phyloP scores from a whole-genome alignment of 2,113 vertebrate species.

The Anhinga rufa region DNA sequence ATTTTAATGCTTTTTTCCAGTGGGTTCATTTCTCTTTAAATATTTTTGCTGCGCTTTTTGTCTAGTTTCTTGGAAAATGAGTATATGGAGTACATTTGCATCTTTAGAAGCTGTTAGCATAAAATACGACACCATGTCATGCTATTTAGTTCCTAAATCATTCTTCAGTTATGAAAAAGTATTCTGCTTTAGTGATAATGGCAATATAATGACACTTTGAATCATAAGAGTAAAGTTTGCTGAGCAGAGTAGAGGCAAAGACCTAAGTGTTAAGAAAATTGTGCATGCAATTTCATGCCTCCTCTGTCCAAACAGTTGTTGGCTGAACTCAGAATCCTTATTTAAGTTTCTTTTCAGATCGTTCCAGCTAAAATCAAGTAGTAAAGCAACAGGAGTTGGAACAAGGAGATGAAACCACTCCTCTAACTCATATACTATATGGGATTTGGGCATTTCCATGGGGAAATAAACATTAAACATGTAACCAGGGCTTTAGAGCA shows the following conservation, averaged over 20 bases:
- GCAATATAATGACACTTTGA: conserved; percentile 8
- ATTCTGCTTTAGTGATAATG: conserved; percentile 26
- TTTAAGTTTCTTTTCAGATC: background rate
- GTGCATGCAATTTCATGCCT: background rate
- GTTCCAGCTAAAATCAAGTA: background rate
- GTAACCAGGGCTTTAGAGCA: background rate
- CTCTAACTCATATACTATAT: background rate
- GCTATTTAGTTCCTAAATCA: conserved; percentile 46
- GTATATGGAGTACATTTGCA: background rate
- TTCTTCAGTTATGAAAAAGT: conserved; percentile 32
- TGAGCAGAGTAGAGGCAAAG: background rate
- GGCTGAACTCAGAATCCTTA: background rate
- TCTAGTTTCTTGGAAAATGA: conserved; percentile 10
- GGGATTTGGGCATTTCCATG: background rate
- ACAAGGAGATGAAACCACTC: background rate
- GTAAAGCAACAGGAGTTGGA: background rate
- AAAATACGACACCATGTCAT: conserved; percentile 29
- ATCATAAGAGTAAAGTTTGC: background rate
- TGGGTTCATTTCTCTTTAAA: conserved; percentile 44
- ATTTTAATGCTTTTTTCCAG: conserved; percentile 48
- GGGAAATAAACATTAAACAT: background rate
- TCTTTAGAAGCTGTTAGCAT: background rate
- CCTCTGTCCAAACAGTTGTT: background rate
- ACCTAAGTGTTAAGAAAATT: background rate
- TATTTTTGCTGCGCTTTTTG: conserved; percentile 12